phyloP scores from a whole-genome alignment of 2,113 vertebrate genomes.

The Corythornis madagascariensis region DNA sequence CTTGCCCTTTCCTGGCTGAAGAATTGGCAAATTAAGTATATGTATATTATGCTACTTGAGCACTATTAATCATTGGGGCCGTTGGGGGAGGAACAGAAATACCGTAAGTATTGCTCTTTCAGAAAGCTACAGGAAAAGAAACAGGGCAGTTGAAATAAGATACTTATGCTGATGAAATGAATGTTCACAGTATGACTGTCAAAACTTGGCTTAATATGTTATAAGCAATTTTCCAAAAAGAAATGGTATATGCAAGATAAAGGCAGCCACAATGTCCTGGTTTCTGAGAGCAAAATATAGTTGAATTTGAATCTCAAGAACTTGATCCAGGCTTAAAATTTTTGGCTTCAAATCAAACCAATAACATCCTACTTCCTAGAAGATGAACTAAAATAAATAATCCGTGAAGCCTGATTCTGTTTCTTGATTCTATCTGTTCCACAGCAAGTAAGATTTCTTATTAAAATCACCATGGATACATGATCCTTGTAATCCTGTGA shows the following conservation, averaged over 20 bases:
- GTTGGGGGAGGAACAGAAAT: neutral
- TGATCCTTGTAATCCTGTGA: conserved; percentile 57
- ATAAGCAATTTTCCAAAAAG: conserved; percentile 1
- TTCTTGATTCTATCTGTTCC: conserved; percentile 45
- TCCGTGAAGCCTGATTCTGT: conserved; percentile 16
- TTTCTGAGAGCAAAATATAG: neutral
- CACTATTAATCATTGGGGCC: neutral
- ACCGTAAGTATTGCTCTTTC: neutral
- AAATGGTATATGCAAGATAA: neutral
- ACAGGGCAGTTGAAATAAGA: neutral
- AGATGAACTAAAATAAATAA: conserved; percentile 56
- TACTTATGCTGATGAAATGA: conserved; percentile 3
- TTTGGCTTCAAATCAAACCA: conserved; percentile 41
- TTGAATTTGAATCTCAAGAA: conserved; percentile 7
- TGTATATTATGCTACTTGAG: neutral
- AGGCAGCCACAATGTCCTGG: neutral
- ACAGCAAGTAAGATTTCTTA: conserved; percentile 54
- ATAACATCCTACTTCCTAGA: conserved; percentile 39
- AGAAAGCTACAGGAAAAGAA: neutral
- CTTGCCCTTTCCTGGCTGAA: neutral
- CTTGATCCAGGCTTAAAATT: conserved; percentile 39
- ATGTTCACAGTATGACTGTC: neutral
- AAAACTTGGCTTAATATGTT: neutral
- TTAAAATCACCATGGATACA: conserved; percentile 66
- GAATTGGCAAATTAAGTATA: neutral